Percentiles rank a stretch among this genome's conserved stretches.
These are phyloP conservation scores for Bambusicola thoracicus DNA, from an alignment of 2,113 vertebrate species.

Conservation along the genomic window DNA sequence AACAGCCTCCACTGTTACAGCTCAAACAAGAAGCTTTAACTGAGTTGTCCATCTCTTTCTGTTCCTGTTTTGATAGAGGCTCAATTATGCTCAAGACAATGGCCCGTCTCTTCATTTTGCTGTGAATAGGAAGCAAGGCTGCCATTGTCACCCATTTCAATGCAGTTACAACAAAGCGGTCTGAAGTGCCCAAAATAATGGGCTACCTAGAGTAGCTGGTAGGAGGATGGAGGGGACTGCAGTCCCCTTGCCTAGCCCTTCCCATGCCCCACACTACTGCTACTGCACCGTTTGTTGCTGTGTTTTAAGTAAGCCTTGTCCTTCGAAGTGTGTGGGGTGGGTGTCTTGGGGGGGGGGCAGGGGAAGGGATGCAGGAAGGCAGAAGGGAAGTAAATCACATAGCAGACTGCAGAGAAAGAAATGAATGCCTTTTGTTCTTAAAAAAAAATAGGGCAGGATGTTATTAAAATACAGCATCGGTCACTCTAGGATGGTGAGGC, in stretches of 20 bases:
- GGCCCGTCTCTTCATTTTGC: slow-evolving; percentile 63
- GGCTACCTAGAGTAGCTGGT: not conserved
- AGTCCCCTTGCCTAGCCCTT: not conserved
- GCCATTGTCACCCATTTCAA: slow-evolving; percentile 53
- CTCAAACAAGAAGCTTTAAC: slow-evolving; percentile 58
- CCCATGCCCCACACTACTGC: fast-evolving
- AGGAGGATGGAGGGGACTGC: not conserved
- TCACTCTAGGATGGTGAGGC: not conserved
- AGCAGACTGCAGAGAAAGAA: not conserved
- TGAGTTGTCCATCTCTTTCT: slow-evolving; percentile 13
- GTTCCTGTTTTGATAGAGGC: slow-evolving; percentile 67
- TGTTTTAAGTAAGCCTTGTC: not conserved
- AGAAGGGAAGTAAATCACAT: not conserved
- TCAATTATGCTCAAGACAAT: slow-evolving; percentile 73
- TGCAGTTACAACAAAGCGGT: slow-evolving; percentile 53
- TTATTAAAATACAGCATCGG: not conserved
- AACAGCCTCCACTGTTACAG: slow-evolving; percentile 20
- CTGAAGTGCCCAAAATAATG: slow-evolving; percentile 60
- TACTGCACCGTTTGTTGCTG: fast-evolving
- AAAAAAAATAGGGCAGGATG: not conserved
- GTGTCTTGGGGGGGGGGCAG: not conserved
- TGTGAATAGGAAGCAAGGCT: slow-evolving; percentile 70
- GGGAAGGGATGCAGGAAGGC: not conserved
- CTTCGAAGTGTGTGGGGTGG: not conserved
- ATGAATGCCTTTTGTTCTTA: not conserved